Evolutionary conservation across 2,888 invertebrate genomes (phyloP).

Genomic region (Yponomeuta cagnagella): DNA sequence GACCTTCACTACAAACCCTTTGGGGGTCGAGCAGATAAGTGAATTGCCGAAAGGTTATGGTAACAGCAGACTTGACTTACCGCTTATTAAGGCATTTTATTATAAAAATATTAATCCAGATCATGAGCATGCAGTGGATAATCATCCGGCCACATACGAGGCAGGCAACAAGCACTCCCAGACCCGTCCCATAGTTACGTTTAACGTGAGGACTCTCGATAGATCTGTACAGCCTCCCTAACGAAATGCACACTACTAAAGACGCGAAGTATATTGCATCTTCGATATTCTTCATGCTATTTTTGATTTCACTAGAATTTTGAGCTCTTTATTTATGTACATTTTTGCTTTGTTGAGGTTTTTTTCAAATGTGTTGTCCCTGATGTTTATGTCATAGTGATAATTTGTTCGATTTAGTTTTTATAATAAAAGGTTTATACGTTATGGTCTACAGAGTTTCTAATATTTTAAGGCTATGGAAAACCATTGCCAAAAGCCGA

Average conservation of each 20-base stretch:
- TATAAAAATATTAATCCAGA: conserved; percentile 77
- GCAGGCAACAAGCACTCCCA: conserved; percentile 75
- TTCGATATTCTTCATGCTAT: conserved; percentile 27
- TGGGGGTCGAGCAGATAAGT: background rate
- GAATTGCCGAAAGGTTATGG: no score
- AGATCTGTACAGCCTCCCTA: conserved; percentile 77
- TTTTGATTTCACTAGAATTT: conserved; percentile 8
- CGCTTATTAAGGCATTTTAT: conserved; percentile 73
- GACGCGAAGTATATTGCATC: conserved; percentile 43
- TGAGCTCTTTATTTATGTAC: background rate
- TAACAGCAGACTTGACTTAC: conserved; percentile 43
- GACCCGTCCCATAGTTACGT: conserved; percentile 75
- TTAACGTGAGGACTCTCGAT: conserved; percentile 66
- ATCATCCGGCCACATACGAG: conserved; percentile 78
- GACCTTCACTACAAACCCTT: background rate
- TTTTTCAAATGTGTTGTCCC: background rate
- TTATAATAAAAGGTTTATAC: background rate
- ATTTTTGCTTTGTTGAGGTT: background rate
- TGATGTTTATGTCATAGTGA: background rate
- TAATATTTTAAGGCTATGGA: no score
- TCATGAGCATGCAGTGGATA: conserved; percentile 75
- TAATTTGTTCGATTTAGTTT: background rate
- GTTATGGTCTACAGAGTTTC: no score
- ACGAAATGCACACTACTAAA: conserved; percentile 64
- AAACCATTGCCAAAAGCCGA: no score